These are phyloP conservation scores for Eubasilissa splendida DNA, from an alignment of 2,888 invertebrate species.

Conservation along the genomic window DNA sequence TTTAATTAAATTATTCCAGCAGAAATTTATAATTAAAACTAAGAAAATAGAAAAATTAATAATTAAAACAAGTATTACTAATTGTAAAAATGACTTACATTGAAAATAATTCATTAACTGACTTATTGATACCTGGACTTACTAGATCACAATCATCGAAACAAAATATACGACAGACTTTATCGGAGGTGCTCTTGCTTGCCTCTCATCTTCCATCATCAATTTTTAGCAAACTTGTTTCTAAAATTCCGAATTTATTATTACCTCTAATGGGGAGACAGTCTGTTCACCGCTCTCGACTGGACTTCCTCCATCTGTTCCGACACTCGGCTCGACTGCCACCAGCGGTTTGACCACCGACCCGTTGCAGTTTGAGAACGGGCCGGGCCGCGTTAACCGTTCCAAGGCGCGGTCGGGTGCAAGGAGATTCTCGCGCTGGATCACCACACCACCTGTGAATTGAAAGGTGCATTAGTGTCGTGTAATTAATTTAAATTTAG, in stretches of 20 bases:
- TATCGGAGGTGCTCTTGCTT: background rate
- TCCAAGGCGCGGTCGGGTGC: constrained; percentile 79
- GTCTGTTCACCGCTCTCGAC: background rate
- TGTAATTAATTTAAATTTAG: too few relatives aligned
- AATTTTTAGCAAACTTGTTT: too few relatives aligned
- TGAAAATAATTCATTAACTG: too few relatives aligned
- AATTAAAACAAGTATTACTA: too few relatives aligned
- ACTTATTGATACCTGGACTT: too few relatives aligned
- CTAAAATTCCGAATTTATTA: background rate
- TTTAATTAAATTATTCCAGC: too few relatives aligned
- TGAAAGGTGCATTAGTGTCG: too few relatives aligned
- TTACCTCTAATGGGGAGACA: constrained; percentile 2
- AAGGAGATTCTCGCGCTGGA: constrained; percentile 81
- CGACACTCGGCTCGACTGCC: background rate
- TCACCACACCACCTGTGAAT: constrained; percentile 75
- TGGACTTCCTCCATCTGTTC: too few relatives aligned
- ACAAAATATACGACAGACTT: background rate
- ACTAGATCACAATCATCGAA: background rate
- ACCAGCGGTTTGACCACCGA: constrained; percentile 11
- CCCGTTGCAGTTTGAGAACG: background rate
- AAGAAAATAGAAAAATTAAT: too few relatives aligned
- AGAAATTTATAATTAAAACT: too few relatives aligned
- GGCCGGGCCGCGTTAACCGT: background rate
- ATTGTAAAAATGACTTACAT: too few relatives aligned
- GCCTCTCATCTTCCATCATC: too few relatives aligned